Evolutionary conservation across 2,888 invertebrate genomes (phyloP).

Genomic region (Temnothorax ravouxi): DNA sequence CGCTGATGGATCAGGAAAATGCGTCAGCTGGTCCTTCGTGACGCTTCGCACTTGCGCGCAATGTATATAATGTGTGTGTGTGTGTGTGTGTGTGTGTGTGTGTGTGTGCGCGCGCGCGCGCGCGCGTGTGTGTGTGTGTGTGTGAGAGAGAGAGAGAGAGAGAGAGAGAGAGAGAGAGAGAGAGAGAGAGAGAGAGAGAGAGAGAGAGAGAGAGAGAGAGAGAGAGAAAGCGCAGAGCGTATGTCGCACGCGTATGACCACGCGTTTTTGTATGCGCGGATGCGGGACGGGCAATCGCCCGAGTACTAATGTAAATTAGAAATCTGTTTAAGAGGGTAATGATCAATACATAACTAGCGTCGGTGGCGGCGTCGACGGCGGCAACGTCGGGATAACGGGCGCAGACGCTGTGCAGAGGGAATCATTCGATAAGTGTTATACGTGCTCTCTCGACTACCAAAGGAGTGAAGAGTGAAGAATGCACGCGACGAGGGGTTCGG

Average conservation of each 20-base stretch:
- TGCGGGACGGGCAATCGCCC: slow-evolving; percentile 74
- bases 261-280: slow-evolving; percentile 68
- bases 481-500: slow-evolving; percentile 21
- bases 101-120: neutral
- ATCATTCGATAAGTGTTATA: slow-evolving; percentile 78
- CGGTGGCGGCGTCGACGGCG: slow-evolving; percentile 65
- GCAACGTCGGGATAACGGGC: slow-evolving; percentile 75
- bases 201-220: too few species aligned
- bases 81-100: slow-evolving; percentile 2
- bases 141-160: too few species aligned
- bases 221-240: slow-evolving; percentile 6
- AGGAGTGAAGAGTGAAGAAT: slow-evolving; percentile 67
- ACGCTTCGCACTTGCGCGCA: slow-evolving; percentile 61
- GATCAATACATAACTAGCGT: slow-evolving; percentile 84
- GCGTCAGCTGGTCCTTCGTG: slow-evolving; percentile 65
- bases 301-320: slow-evolving; percentile 84
- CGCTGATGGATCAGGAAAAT: slow-evolving; percentile 29
- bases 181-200: too few species aligned
- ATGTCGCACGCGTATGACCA: slow-evolving; percentile 55
- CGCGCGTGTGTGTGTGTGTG: too few species aligned
- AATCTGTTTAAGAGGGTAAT: slow-evolving; percentile 85
- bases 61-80: slow-evolving; percentile 33
- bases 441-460: slow-evolving; percentile 63
- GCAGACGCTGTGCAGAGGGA: slow-evolving; percentile 83
- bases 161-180: too few species aligned